A percentile compares a stretch with the other conserved stretches of the same genome.
These are phyloP conservation scores for Peribatodes rhomboidaria DNA, from an alignment of 2,888 invertebrate species.

Conservation along the genomic window DNA sequence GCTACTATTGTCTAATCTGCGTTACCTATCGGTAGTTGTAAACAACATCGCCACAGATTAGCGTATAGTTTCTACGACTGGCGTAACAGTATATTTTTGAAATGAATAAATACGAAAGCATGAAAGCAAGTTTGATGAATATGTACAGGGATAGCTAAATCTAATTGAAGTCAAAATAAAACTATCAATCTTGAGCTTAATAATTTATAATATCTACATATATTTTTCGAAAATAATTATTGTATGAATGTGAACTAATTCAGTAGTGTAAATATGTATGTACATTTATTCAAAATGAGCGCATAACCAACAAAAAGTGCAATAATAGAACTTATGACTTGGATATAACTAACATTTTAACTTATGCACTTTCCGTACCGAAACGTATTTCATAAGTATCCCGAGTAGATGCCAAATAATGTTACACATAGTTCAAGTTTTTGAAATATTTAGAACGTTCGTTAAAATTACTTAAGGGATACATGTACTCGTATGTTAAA, in stretches of 20 bases:
- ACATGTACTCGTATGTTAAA: conserved; percentile 10
- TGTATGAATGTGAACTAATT: neutral
- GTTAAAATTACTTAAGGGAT: conserved; percentile 16
- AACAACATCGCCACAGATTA: too few species aligned
- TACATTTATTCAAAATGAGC: conserved; percentile 50
- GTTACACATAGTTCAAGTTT: conserved; percentile 26
- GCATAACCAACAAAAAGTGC: conserved; percentile 52
- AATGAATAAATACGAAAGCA: neutral
- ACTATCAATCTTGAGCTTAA: conserved; percentile 6
- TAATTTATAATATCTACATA: neutral
- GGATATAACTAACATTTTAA: conserved; percentile 54
- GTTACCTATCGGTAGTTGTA: too few species aligned
- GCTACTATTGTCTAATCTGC: too few species aligned
- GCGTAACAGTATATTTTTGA: too few species aligned
- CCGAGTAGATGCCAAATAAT: conserved; percentile 34
- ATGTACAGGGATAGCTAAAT: neutral
- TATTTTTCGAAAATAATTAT: neutral
- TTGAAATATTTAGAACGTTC: conserved; percentile 22
- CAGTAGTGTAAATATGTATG: neutral
- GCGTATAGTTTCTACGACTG: too few species aligned
- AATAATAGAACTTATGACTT: conserved; percentile 62
- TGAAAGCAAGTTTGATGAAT: neutral
- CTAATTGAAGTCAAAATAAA: neutral
- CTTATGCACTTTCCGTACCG: conserved; percentile 63
- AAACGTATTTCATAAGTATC: conserved; percentile 14